A percentile compares a stretch with the other conserved stretches of the same genome.
Evolutionary conservation across 2,797 vertebrate genomes (phyloP).

Genomic region (Sebastes steindachneri): DNA sequence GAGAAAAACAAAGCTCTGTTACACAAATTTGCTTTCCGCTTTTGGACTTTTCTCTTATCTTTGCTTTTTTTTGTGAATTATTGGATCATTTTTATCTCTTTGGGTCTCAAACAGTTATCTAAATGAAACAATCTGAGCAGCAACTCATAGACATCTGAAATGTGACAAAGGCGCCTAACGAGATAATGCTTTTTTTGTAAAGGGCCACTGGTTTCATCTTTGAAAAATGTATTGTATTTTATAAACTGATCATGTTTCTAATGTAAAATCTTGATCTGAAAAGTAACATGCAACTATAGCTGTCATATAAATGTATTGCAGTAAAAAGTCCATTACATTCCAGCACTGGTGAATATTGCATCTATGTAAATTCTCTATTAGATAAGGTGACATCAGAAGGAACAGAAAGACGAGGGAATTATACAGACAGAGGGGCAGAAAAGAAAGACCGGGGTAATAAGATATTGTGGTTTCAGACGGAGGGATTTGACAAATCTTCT

Average conservation of each 20-base stretch:
- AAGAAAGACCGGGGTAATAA: conserved; percentile 27
- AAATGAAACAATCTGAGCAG: background rate
- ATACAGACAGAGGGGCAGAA: conserved; percentile 24
- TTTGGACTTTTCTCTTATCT: background rate
- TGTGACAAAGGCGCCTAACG: background rate
- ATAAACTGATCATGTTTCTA: background rate
- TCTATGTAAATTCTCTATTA: background rate
- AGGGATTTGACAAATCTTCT: conserved; percentile 75
- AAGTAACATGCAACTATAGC: background rate
- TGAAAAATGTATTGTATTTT: background rate
- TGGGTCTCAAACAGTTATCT: background rate
- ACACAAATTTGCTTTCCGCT: background rate
- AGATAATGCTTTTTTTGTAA: background rate
- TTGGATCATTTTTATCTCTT: background rate
- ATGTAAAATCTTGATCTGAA: background rate
- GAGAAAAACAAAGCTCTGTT: background rate
- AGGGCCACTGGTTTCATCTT: background rate
- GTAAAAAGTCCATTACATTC: background rate
- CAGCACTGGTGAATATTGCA: background rate
- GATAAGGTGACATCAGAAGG: background rate
- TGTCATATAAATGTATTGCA: background rate
- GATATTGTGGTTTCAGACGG: conserved; percentile 63
- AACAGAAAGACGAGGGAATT: conserved; percentile 12
- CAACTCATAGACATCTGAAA: background rate
- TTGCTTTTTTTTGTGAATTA: background rate